Evolutionary conservation across 2,113 vertebrate species (phyloP), one percentile per base, ranked within the genome.

Genomic region (Elanus axillaris): DNA sequence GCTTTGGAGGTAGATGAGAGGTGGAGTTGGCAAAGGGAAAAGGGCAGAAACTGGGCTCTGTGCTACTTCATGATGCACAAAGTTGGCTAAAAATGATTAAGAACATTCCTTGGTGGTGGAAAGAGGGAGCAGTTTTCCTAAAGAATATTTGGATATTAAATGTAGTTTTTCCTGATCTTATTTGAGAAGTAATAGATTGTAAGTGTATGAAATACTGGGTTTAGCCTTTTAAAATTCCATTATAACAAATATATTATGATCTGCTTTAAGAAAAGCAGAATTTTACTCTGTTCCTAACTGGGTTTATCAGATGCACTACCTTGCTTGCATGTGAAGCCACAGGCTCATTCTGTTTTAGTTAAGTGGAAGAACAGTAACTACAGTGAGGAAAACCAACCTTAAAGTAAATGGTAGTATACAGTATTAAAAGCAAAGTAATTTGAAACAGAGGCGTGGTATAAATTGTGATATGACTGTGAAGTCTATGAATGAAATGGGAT

Each of bases 81-180:
- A 89, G 85, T 90, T 4, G 13, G 42, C 77, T 96, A 82, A 82
- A 93, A 87, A n/a, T 25, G 27, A 85, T 73, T 69, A 88, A 83
- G 45, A 93, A 59, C 43, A 36, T 90, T 94, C 50, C 47, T 80
- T 86, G 67, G 26, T 83, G 47, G 62, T 83, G 88, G 86, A 95
- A 93, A 86, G 88, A 90, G 29, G 29, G 75, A 92, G 45, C 55
- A 66, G 59, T 78, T 93, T 91, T 89, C 71, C 85, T 85, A 42
- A 93, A 75, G 81, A 91, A 72, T 23, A 79, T 80, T 83, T 6
- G 13, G 16, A 25, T 83, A 82, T 73, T 77, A 58, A 20, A 20
- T 53, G 8, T 53, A 12, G 9, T 40, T 94, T 87, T 80, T 60
- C 19, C 64, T 88, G 40, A 38, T 91, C 58, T 82, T 90, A 4